phyloP scores from a whole-genome alignment of 2,888 invertebrate genomes.

The Lymantria monacha region DNA sequence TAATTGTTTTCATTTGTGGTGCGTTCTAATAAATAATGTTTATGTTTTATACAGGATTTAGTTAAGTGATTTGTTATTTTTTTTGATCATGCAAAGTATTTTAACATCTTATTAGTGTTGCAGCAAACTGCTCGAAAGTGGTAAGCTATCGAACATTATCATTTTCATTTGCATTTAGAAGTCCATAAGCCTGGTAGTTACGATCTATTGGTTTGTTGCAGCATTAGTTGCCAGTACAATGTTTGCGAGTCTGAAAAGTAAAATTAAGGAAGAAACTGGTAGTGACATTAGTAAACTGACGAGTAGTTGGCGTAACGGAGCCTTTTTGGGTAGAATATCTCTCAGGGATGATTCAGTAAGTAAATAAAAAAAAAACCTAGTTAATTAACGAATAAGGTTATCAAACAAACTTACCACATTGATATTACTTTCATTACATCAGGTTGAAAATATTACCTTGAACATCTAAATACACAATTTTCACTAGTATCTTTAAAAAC shows the following conservation, averaged over 20 bases:
- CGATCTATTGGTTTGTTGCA: constrained; percentile 31
- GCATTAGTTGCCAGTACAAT: constrained; percentile 68
- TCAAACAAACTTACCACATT: too few relatives aligned
- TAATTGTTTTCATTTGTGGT: background rate
- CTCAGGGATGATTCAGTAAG: constrained; percentile 76
- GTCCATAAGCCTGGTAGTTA: constrained; percentile 19
- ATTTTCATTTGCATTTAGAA: constrained; percentile 45
- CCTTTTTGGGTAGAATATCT: constrained; percentile 76
- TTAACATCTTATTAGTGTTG: constrained; percentile 2
- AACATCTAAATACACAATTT: too few relatives aligned
- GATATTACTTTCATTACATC: too few relatives aligned
- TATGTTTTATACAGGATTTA: constrained; percentile 11
- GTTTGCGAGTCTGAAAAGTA: constrained; percentile 94
- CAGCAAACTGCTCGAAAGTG: constrained; percentile 21
- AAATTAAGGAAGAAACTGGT: constrained; percentile 94
- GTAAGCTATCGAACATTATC: constrained; percentile 48
- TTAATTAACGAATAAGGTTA: background rate
- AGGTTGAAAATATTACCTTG: too few relatives aligned
- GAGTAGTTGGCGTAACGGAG: constrained; percentile 74
- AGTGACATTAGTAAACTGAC: constrained; percentile 85
- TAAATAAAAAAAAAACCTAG: constrained; percentile 1
- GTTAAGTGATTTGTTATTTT: constrained; percentile 3
- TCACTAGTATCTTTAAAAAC: background rate
- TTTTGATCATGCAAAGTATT: constrained; percentile 10
- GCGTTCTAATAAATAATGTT: background rate